Base-by-base conservation (phyloP, 2,888 invertebrate species). In the Phorcus lineatus region DNA sequence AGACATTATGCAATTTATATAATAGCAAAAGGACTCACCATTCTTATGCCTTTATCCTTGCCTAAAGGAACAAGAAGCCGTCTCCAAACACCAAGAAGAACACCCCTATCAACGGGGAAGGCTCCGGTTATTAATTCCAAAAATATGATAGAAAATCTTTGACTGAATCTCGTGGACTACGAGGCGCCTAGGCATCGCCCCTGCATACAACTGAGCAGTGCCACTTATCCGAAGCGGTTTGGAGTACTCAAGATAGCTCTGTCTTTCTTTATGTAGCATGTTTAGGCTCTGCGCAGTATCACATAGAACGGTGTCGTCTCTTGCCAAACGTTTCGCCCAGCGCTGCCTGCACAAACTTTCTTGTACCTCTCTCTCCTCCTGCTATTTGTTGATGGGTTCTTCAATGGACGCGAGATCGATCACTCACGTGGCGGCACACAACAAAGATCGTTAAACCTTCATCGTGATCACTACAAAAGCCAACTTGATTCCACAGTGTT, bases 381-480 rank as follows among this genome's bases (percentile, higher is more conserved):
- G 24, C 62, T 62, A 22, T 62, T 62, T 62, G 62, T 62, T 62
- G 62, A 62, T 62, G 62, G 28, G 62, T 62, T 62, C 62, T 28
- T 62, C 62, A 62, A 62, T 62, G 62, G 62, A 62, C 28, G 62
- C 62, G 62, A 62, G 62, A 62, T 62, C 62, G 62, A 62, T 62
- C 62, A 62, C 62, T 62, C 62, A 62, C 62, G 62, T 24, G 62
- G 62, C 28, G 62, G 62, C 62, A 62, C 62, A 62, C 28, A 62
- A 62, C 62, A 62, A 62, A 62, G 62, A 62, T 62, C 62, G 62
- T 62, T 62, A 62, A 62, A 62, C 62, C 62, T 62, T 62, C 62
- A 31, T 62, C 62, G 62, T 62, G 62, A 62, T 62, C 62, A 62
- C 62, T 62, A 62, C 62, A 62, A 62, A 62, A 62, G 62, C 62